These are phyloP conservation scores for Cyrtorhinus lividipennis DNA, from an alignment of 1,140 invertebrate species.

Conservation along the genomic window DNA sequence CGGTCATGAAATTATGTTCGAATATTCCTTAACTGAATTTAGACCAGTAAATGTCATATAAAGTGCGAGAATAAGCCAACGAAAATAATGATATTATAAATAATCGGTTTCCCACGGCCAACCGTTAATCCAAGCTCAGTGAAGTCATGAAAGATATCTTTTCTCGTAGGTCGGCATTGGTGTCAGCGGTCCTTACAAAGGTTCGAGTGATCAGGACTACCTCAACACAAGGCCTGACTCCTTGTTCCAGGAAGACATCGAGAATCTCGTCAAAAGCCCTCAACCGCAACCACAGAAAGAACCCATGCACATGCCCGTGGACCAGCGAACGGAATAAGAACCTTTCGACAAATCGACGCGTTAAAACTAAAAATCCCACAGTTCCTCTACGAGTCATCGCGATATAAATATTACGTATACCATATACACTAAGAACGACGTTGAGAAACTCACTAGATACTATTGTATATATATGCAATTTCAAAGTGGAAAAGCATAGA, in stretches of 20 bases:
- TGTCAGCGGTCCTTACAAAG: constrained; percentile 47
- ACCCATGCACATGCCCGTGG: constrained; percentile 17
- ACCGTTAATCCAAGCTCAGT: no score
- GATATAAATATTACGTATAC: not conserved
- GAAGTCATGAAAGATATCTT: no score
- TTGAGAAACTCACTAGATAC: no score
- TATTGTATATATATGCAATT: no score
- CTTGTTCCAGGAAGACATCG: constrained; percentile 46
- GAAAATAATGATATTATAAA: no score
- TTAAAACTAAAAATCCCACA: no score
- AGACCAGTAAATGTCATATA: no score
- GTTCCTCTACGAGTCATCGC: not conserved
- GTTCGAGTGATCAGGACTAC: constrained; percentile 34
- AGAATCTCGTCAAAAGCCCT: constrained; percentile 41
- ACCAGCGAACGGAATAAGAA: constrained; percentile 4
- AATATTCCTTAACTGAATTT: no score
- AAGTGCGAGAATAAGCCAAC: no score
- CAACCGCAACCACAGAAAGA: constrained; percentile 22
- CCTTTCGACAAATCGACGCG: not conserved
- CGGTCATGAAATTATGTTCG: no score
- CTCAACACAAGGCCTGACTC: constrained; percentile 44
- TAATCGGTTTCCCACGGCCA: no score
- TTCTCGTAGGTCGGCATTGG: constrained; percentile 38
- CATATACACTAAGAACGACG: no score
- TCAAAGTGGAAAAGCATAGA: not conserved